A percentile compares a stretch with the other conserved stretches of the same genome.
These are phyloP conservation scores for Cerastoderma edule DNA, from an alignment of 2,888 invertebrate genomes.

Conservation along the genomic window DNA sequence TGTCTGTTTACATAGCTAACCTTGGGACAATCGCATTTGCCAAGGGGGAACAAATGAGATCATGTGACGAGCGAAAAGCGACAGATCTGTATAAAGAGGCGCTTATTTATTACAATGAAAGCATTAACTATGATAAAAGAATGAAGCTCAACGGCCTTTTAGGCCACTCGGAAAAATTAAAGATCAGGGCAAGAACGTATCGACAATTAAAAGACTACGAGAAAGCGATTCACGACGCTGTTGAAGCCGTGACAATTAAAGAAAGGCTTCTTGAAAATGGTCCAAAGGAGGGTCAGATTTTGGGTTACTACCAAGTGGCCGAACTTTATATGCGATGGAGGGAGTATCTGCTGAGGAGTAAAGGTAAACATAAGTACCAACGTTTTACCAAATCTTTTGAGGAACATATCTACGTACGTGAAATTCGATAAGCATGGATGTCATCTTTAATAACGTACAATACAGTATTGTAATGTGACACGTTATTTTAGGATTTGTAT, in stretches of 20 bases:
- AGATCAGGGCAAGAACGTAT: conserved; percentile 9
- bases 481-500: too few species aligned
- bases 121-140: conserved; percentile 9
- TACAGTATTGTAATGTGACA: too few species aligned
- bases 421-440: too few species aligned
- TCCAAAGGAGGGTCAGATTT: not conserved
- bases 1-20: conserved; percentile 23
- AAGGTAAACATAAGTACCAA: too few species aligned
- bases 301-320: conserved; percentile 14
- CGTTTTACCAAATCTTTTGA: too few species aligned
- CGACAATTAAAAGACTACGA: conserved; percentile 10
- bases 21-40: conserved; percentile 15
- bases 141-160: conserved; percentile 7
- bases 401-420: too few species aligned
- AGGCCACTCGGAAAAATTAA: conserved; percentile 7
- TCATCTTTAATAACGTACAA: too few species aligned
- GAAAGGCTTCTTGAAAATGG: conserved; percentile 9
- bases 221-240: conserved; percentile 8
- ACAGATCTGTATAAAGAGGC: not conserved
- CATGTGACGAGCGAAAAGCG: not conserved
- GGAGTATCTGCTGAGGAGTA: not conserved
- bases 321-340: not conserved
- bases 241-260: not conserved
- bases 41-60: not conserved
- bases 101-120: conserved; percentile 10